phyloP scores from a whole-genome alignment of 2,797 vertebrate species.

The Diplodus sargus region DNA sequence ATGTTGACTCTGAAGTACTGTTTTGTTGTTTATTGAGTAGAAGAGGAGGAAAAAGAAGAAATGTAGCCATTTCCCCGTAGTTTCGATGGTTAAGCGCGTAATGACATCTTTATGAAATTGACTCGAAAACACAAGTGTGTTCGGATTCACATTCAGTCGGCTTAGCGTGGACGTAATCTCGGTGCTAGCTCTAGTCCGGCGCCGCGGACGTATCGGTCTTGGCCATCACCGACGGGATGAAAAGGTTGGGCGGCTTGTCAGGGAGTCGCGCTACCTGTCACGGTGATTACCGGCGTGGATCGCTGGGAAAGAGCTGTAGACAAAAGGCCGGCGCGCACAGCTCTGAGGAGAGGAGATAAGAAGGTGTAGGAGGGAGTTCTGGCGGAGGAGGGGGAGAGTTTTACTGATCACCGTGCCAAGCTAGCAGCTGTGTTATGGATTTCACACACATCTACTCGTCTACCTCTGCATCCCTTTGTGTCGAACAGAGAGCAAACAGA shows the following conservation, averaged over 20 bases:
- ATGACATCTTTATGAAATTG: background rate
- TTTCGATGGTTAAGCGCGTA: background rate
- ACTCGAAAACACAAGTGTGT: background rate
- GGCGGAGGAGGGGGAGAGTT: constrained; percentile 7
- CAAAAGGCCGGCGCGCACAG: constrained; percentile 64
- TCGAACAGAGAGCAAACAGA: constrained; percentile 55
- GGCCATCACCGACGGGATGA: constrained; percentile 39
- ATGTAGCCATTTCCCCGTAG: background rate
- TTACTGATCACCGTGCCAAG: constrained; percentile 59
- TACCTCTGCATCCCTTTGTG: constrained; percentile 56
- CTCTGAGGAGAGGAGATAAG: constrained; percentile 75
- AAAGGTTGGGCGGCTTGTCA: constrained; percentile 17
- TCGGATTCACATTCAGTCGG: background rate
- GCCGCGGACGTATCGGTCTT: constrained; percentile 1
- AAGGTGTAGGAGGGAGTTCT: constrained; percentile 52
- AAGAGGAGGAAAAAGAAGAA: background rate
- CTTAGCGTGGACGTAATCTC: background rate
- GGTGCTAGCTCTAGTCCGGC: constrained; percentile 5
- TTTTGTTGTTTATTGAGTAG: background rate
- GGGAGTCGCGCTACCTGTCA: constrained; percentile 59
- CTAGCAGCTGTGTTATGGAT: constrained; percentile 73
- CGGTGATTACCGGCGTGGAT: constrained; percentile 52
- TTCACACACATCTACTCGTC: constrained; percentile 63
- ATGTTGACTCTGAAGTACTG: background rate
- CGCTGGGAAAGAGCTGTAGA: constrained; percentile 60